These are phyloP conservation scores for Sminthopsis crassicaudata DNA, from an alignment of 2,113 vertebrate genomes.

Conservation along the genomic window DNA sequence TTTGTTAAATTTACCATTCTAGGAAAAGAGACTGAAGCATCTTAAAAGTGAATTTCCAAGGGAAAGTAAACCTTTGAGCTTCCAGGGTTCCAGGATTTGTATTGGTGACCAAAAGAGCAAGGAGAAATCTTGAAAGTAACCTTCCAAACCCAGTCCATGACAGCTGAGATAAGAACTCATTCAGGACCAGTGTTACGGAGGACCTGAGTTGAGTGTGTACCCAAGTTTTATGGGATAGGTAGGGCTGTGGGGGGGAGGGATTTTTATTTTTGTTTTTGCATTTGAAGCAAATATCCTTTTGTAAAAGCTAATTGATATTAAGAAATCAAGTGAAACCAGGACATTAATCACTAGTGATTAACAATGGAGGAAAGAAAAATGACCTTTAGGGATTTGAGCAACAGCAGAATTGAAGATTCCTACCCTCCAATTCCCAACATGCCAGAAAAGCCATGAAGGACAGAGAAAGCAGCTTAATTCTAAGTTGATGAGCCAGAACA, in stretches of 20 bases:
- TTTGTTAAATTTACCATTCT: too few relatives aligned
- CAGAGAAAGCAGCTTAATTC: background rate
- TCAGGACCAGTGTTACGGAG: background rate
- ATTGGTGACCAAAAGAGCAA: background rate
- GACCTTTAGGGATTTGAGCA: background rate
- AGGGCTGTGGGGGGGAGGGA: too few relatives aligned
- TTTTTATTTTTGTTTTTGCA: too few relatives aligned
- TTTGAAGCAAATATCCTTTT: too few relatives aligned
- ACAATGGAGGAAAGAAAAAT: too few relatives aligned
- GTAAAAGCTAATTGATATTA: too few relatives aligned
- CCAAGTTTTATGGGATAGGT: background rate
- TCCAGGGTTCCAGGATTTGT: too few relatives aligned
- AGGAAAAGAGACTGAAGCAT: too few relatives aligned
- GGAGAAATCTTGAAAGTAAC: background rate
- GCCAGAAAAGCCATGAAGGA: background rate
- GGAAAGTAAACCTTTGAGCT: too few relatives aligned
- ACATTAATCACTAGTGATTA: too few relatives aligned
- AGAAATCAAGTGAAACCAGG: too few relatives aligned
- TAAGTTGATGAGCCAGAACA: background rate
- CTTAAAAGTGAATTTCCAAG: too few relatives aligned
- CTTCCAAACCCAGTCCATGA: background rate
- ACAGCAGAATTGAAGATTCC: background rate
- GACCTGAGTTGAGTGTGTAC: background rate
- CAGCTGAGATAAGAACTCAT: background rate
- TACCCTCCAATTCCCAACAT: background rate